Base-by-base conservation (phyloP, 2,888 invertebrate genomes). In the Hetaerina titia region DNA sequence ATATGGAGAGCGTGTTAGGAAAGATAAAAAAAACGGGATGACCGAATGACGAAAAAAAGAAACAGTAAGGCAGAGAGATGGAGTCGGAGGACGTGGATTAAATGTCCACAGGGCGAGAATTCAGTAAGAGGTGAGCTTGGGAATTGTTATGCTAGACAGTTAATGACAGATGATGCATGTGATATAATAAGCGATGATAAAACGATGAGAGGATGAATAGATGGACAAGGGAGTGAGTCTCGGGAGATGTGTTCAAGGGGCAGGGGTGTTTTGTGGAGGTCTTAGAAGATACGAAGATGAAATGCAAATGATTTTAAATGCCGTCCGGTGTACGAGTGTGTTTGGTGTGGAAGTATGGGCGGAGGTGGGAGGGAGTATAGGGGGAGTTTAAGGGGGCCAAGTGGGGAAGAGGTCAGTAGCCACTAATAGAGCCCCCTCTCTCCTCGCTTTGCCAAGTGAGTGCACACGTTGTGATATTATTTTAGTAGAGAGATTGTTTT, bases 391-490 rank as follows among this genome's bases (percentile, higher is more conserved):
- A 63, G 64, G 92, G 69, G 69, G 31, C 9, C 25, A 4, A 31
- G 25, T 31, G 5, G 92, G 92, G 64, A 45, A 64, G 74, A 69
- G 69, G 69, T 57, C n/a, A 69, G 92, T n/a, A 56, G 69, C 69
- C 56, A 69, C 69, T 56, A 45, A 89, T 9, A 17, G 58, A 89
- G 56, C 45, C 69, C 92, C 92, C 92, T 56, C 69, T 92, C 92
- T 74, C 92, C 92, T 92, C 57, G 92, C 74, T 92, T 92, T 92
- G 92, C 92, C 92, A 92, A 92, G 92, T 92, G 92, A 92, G 92
- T 92, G 95, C 95, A 95, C 95, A 95, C 90, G 95, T 95, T 95
- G 95, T 95, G 95, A 95, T 95, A 95, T 95, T 95, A 95, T 95
- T 95, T 95, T 90, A 90, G 95, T 95, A 95, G 95, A 90, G 89